Evolutionary conservation across 1,140 invertebrate genomes (phyloP).

Genomic region (Sipha flava): DNA sequence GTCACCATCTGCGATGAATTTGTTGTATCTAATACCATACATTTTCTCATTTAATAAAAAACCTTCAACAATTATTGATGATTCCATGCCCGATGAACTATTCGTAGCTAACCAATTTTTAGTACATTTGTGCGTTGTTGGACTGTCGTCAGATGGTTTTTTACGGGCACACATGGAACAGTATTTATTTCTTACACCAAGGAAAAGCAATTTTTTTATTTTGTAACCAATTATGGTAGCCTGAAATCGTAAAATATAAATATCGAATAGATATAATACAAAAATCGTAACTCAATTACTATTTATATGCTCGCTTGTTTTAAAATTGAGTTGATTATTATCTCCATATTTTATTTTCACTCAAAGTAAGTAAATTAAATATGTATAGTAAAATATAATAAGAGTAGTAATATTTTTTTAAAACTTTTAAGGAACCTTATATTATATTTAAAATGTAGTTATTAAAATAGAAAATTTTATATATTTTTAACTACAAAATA

Average conservation of each 20-base stretch:
- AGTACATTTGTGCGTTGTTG: neutral
- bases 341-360: too few species aligned
- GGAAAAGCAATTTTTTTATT: slow-evolving; percentile 35
- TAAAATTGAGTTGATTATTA: too few species aligned
- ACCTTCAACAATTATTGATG: slow-evolving; percentile 38
- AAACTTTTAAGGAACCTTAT: too few species aligned
- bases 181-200: slow-evolving; percentile 34
- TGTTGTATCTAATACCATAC: slow-evolving; percentile 40
- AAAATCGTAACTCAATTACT: too few species aligned
- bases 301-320: too few species aligned
- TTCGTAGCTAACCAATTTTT: neutral
- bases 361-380: too few species aligned
- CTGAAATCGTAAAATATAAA: slow-evolving; percentile 32
- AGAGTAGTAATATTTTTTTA: too few species aligned
- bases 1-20: slow-evolving; percentile 42
- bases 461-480: too few species aligned
- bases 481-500: too few species aligned
- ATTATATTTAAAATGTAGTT: too few species aligned
- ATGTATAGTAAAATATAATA: too few species aligned
- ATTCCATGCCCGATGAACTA: neutral
- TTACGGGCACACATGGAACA: neutral
- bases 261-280: too few species aligned
- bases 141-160: neutral
- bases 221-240: slow-evolving; percentile 27
- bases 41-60: slow-evolving; percentile 41